Conservation (phyloP, 2,888 invertebrate species). For the Tridacna crocea region DNA sequence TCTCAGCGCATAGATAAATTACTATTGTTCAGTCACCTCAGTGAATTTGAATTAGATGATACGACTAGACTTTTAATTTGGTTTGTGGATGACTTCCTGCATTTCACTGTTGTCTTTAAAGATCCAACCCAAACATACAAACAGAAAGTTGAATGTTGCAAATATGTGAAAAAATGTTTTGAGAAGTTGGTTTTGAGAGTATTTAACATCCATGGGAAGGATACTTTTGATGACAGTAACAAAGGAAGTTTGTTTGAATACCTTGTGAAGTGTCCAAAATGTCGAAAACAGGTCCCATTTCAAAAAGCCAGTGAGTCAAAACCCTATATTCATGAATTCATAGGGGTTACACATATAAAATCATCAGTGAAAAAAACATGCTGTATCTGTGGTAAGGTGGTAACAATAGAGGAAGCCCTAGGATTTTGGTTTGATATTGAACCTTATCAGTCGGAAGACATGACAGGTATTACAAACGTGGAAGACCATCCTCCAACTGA, state of each 20-base stretch:
- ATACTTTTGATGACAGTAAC: neutral
- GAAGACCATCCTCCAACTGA: no score
- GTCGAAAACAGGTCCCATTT: neutral
- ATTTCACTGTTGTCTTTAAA: neutral
- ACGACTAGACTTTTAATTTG: neutral
- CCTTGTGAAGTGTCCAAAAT: constrained; percentile 2
- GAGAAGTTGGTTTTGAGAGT: neutral
- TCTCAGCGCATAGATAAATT: neutral
- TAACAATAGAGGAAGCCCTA: neutral
- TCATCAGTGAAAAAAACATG: neutral
- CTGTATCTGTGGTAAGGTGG: neutral
- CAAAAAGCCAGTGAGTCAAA: no score
- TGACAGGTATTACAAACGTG: neutral
- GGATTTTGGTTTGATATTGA: neutral
- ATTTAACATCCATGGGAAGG: constrained; percentile 5
- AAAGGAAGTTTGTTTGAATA: neutral
- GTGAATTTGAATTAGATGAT: neutral
- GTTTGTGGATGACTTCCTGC: constrained; percentile 4
- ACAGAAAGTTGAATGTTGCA: neutral
- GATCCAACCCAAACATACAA: neutral
- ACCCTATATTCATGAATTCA: no score
- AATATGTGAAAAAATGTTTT: neutral
- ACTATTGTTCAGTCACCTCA: neutral
- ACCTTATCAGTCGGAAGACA: neutral
- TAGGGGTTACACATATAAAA: no score